Percentiles rank a stretch among this genome's conserved stretches.
These are phyloP conservation scores for Limnephilus auricula DNA, from an alignment of 2,888 invertebrate genomes.

Conservation along the genomic window DNA sequence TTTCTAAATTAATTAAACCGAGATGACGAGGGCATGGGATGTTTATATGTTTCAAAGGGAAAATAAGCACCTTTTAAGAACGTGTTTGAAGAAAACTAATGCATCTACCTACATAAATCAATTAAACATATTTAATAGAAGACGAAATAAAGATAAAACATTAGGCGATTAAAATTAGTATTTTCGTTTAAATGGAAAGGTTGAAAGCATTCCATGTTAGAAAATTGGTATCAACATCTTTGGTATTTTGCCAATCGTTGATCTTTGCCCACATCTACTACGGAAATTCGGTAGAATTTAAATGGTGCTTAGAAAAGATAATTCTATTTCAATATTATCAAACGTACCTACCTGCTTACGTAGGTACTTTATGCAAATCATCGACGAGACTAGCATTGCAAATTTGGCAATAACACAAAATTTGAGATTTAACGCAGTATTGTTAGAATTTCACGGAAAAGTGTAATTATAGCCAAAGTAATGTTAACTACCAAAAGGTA, in stretches of 20 bases:
- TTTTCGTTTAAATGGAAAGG: not conserved
- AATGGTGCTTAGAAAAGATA: not conserved
- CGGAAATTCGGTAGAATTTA: not conserved
- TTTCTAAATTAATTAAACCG: not conserved
- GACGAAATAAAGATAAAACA: too few species aligned
- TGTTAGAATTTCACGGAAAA: not conserved
- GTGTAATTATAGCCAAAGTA: not conserved
- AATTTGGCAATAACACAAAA: too few species aligned
- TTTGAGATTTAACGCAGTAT: not conserved
- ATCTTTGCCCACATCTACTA: not conserved
- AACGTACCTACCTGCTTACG: not conserved
- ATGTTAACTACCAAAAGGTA: not conserved
- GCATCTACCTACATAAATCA: too few species aligned
- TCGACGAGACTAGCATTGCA: not conserved
- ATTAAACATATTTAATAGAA: too few species aligned
- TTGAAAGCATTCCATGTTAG: not conserved
- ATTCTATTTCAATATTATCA: not conserved
- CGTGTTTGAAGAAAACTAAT: too few species aligned
- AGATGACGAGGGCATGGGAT: not conserved
- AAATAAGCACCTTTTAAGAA: too few species aligned
- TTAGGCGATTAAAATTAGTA: too few species aligned
- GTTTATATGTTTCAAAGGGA: too few species aligned
- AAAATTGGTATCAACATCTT: not conserved
- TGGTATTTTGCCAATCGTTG: not conserved
- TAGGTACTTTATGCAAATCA: not conserved